These are phyloP conservation scores for Entomobrya proxima DNA, from an alignment of 2,888 invertebrate genomes.

Conservation along the genomic window DNA sequence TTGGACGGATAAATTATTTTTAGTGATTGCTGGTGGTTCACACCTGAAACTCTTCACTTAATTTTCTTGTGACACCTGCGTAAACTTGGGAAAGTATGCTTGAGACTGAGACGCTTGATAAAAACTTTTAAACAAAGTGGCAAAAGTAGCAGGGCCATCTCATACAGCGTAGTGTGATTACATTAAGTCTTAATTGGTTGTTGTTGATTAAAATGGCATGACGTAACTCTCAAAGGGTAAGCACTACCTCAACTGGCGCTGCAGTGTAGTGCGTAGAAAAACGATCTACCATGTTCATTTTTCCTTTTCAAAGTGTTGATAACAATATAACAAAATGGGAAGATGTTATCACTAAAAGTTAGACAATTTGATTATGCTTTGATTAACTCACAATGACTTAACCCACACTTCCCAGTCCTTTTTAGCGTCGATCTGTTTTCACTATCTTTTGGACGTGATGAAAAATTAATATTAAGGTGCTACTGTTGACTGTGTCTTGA, in stretches of 20 bases:
- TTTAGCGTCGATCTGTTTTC: not conserved
- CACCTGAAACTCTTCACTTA: too few relatives aligned
- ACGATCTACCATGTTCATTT: not conserved
- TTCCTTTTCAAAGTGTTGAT: not conserved
- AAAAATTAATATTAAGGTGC: too few relatives aligned
- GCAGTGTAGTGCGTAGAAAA: not conserved
- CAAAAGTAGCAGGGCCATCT: not conserved
- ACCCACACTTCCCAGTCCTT: conserved; percentile 28
- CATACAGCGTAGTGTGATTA: not conserved
- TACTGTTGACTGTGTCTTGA: too few relatives aligned
- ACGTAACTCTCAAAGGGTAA: conserved; percentile 5
- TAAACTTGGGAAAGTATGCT: too few relatives aligned
- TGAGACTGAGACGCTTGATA: too few relatives aligned
- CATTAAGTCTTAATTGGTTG: not conserved
- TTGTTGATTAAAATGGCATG: conserved; percentile 12
- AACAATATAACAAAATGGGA: conserved; percentile 24
- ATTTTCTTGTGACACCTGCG: too few relatives aligned
- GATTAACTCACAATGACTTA: conserved; percentile 55
- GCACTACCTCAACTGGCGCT: not conserved
- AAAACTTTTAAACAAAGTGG: too few relatives aligned
- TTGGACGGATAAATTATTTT: too few relatives aligned
- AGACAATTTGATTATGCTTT: conserved; percentile 50
- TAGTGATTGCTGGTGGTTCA: too few relatives aligned
- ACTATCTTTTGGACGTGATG: not conserved
- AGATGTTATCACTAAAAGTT: conserved; percentile 45